Conservation (phyloP, 2,113 vertebrate species). For the Heterotilapia buettikoferi region DNA sequence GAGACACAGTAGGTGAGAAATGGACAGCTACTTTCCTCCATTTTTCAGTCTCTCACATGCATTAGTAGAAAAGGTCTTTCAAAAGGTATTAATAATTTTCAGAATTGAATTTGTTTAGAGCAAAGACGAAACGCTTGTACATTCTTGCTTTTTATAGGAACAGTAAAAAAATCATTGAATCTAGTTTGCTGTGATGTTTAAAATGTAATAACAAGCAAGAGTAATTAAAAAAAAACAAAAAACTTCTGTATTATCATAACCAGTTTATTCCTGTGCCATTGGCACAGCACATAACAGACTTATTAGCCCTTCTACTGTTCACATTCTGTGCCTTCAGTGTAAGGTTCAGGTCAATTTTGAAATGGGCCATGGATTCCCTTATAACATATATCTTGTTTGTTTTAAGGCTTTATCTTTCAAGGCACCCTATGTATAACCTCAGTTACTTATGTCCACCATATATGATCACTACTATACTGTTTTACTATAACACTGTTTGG, state of each 20-base stretch:
- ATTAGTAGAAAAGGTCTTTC: neutral
- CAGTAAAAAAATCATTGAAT: neutral
- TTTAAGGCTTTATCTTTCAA: neutral
- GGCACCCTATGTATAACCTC: neutral
- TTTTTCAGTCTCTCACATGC: neutral
- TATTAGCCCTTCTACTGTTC: neutral
- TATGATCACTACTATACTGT: neutral
- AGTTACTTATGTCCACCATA: neutral
- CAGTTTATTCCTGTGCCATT: neutral
- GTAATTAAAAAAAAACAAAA: neutral
- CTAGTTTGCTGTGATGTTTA: neutral
- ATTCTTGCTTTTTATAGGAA: neutral
- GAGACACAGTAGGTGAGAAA: neutral
- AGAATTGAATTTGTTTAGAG: neutral
- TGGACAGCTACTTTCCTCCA: neutral
- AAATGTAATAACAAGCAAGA: neutral
- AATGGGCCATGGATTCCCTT: neutral
- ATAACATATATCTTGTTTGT: neutral
- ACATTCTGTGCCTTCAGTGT: neutral
- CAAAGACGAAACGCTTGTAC: accelerated
- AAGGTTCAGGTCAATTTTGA: neutral
- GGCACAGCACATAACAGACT: neutral
- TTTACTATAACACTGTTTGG: neutral
- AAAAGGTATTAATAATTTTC: neutral
- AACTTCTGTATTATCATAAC: neutral